Percentiles rank a stretch among this genome's conserved stretches.
phyloP scores from a whole-genome alignment of 2,113 vertebrate species.

The Notarius lentiginosus region DNA sequence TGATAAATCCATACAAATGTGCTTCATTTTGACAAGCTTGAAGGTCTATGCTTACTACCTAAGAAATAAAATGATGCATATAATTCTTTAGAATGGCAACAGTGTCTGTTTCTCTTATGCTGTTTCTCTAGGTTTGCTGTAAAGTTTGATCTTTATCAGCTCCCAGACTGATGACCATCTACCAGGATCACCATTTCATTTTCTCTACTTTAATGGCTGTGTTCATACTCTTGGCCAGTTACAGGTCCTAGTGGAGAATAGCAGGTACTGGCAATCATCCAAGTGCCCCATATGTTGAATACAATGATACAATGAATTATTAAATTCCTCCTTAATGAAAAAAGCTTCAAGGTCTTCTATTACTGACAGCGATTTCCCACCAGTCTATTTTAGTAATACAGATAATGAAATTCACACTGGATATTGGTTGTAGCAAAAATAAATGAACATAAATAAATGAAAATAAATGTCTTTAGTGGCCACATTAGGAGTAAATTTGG shows the following conservation, averaged over 20 bases:
- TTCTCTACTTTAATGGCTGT: background rate
- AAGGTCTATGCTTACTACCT: background rate
- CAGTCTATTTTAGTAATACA: conserved; percentile 22
- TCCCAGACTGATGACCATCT: background rate
- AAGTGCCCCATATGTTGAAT: conserved; percentile 25
- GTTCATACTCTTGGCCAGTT: background rate
- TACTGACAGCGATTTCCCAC: conserved; percentile 47
- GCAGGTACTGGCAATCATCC: conserved; percentile 35
- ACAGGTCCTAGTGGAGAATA: background rate
- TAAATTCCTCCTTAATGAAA: conserved; percentile 35
- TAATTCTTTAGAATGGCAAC: background rate
- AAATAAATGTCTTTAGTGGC: background rate
- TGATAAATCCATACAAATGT: background rate
- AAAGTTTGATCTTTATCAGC: background rate
- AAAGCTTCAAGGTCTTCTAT: conserved; percentile 29
- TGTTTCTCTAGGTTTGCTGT: background rate
- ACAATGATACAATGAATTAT: conserved; percentile 49
- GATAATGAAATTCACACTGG: conserved; percentile 8
- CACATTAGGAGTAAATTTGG: background rate
- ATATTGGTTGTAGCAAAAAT: background rate
- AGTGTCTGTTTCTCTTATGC: background rate
- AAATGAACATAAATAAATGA: background rate
- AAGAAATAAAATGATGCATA: background rate
- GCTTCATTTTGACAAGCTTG: background rate
- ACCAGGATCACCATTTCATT: background rate